Conservation (phyloP, 2,113 vertebrate species). For the Cyrtonyx montezumae region DNA sequence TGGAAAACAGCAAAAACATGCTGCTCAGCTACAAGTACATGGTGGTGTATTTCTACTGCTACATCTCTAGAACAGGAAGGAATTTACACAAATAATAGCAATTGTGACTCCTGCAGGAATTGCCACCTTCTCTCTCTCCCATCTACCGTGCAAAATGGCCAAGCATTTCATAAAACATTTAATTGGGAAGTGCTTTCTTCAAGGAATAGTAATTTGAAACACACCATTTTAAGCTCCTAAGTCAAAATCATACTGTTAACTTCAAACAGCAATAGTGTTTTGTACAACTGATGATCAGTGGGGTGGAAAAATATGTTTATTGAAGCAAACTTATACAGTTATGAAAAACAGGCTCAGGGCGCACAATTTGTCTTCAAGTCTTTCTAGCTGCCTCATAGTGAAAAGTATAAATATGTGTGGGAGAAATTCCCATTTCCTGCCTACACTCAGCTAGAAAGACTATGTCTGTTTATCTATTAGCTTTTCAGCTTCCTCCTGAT, state of each 20-base stretch:
- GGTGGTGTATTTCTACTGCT: not conserved
- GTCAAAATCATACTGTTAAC: not conserved
- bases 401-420: not conserved
- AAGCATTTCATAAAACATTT: not conserved
- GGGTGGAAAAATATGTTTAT: not conserved
- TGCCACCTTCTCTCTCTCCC: not conserved
- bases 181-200: not conserved
- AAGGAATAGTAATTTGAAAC: not conserved
- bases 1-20: accelerated
- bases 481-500: not conserved
- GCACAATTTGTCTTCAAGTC: not conserved
- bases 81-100: not conserved
- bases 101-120: accelerated
- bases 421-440: not conserved
- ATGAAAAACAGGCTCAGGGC: not conserved
- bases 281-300: not conserved
- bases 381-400: not conserved
- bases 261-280: not conserved
- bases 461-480: accelerated
- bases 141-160: not conserved
- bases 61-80: not conserved
- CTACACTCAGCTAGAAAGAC: not conserved
- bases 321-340: not conserved
- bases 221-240: not conserved
- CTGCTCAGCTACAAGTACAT: not conserved